These are phyloP conservation scores for Tanytarsus gracilentus DNA, from an alignment of 2,888 invertebrate species.

Conservation along the genomic window DNA sequence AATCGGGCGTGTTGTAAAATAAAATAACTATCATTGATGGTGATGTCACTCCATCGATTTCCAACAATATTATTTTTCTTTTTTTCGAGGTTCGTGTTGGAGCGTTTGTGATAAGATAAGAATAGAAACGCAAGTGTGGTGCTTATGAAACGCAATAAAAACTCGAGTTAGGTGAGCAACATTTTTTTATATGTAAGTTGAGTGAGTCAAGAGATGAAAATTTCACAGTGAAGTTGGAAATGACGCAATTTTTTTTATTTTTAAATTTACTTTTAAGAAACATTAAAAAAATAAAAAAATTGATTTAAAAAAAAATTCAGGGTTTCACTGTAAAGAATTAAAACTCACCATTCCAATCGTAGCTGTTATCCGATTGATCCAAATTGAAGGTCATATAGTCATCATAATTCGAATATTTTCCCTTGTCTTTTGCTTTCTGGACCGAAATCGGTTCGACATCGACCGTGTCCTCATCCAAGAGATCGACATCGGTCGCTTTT, in stretches of 20 bases:
- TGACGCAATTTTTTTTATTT: too few species aligned
- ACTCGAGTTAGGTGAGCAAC: too few species aligned
- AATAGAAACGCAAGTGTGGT: too few species aligned
- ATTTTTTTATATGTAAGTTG: too few species aligned
- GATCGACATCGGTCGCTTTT: background rate
- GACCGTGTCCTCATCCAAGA: background rate
- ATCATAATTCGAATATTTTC: conserved; percentile 14
- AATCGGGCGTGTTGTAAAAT: too few species aligned
- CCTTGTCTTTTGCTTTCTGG: conserved; percentile 1
- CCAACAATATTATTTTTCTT: conserved; percentile 4
- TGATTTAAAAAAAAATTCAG: background rate
- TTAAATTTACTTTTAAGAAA: too few species aligned
- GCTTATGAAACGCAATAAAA: too few species aligned
- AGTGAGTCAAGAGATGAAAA: too few species aligned
- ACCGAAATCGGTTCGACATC: background rate
- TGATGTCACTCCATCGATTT: conserved; percentile 24
- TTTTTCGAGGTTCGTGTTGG: background rate
- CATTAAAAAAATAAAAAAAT: too few species aligned
- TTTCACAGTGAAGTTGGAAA: too few species aligned
- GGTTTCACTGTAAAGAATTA: background rate
- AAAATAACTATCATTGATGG: background rate
- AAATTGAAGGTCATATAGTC: conserved; percentile 8
- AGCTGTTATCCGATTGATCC: background rate
- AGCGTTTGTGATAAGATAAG: background rate
- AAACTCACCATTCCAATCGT: conserved; percentile 26